Evolutionary conservation across 1,140 invertebrate genomes (phyloP), one percentile per base, ranked within the genome.

Genomic region (Caenorhabditis inopinata): DNA sequence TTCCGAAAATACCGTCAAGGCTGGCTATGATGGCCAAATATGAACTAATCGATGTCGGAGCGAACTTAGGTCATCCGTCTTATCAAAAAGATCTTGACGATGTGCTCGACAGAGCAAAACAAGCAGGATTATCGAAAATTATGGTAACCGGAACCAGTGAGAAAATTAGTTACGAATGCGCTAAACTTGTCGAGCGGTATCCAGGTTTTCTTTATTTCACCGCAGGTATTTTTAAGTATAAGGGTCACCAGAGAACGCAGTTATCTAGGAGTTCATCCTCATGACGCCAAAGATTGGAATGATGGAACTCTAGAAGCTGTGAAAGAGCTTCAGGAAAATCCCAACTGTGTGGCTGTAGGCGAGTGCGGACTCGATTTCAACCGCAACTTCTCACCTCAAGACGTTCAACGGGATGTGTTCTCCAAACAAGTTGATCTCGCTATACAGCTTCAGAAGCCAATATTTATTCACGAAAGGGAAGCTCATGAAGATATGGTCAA

Each of bases 311-410:
- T 74, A 11, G 35, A n/a, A 12, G 16, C 47, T 14, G 9, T 79
- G 14, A 51, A 58, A 62, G 35, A 46, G 83, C 92, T 95, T 78
- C 93, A 93, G 3, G 89, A 90, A 53, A 94, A 94, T 88, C 92
- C 92, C 18, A 94, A 96, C 90, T 96, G 94, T 90, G 95, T 97
- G 42, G 95, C 95, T 1, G 92, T 97, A 25, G 95, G 95, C 16
- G 94, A 96, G 90, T 96, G 95, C 90, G 95, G 95, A 16, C 91
- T 97, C 77, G 95, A 97, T 90, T 97, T 95, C 89, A 95, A 94
- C 89, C 92, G 95, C 87, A 94, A 96, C 89, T 96, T 96, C 89
- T 96, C 94, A 9, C 93, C 95, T 83, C 94, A 93, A 9, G 92
- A 93, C 76, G 92, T 93, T 82, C 95, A 97, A 90, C 91, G 93